phyloP scores from a whole-genome alignment of 2,888 invertebrate species.

The Gandaritis pyraliata region DNA sequence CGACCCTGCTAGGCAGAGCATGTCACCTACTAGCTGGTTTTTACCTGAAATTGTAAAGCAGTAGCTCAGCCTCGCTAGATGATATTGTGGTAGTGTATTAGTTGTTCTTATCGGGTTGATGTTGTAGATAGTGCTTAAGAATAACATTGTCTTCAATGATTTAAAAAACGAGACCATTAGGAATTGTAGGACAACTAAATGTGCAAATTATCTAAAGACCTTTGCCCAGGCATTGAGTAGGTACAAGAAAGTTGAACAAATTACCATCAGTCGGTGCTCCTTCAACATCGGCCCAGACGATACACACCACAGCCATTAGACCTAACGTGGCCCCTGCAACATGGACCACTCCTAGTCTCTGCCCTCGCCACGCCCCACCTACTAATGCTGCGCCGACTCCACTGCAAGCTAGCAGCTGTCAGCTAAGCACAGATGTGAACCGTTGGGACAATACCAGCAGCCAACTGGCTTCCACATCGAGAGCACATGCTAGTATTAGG shows the following conservation, averaged over 20 bases:
- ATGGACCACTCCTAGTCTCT: conserved; percentile 89
- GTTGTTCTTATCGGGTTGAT: too few relatives aligned
- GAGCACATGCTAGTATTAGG: conserved; percentile 89
- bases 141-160: too few relatives aligned
- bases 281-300: conserved; percentile 93
- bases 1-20: conserved; percentile 91
- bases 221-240: too few relatives aligned
- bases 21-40: conserved; percentile 92
- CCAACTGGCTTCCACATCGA: conserved; percentile 95
- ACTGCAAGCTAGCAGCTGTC: conserved; percentile 93
- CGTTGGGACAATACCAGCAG: conserved; percentile 91
- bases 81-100: too few relatives aligned
- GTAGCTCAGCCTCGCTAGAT: too few relatives aligned
- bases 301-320: conserved; percentile 91
- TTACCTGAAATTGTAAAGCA: conserved; percentile 82
- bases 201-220: too few relatives aligned
- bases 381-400: conserved; percentile 93
- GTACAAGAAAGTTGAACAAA: too few relatives aligned
- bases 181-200: too few relatives aligned
- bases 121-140: too few relatives aligned
- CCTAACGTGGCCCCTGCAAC: conserved; percentile 92
- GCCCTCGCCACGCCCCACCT: conserved; percentile 90
- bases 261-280: conserved; percentile 87
- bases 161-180: too few relatives aligned
- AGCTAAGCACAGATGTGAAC: conserved; percentile 80